These are phyloP conservation scores for Pollimyrus isidori DNA, from an alignment of 2,113 vertebrate species.

Conservation along the genomic window DNA sequence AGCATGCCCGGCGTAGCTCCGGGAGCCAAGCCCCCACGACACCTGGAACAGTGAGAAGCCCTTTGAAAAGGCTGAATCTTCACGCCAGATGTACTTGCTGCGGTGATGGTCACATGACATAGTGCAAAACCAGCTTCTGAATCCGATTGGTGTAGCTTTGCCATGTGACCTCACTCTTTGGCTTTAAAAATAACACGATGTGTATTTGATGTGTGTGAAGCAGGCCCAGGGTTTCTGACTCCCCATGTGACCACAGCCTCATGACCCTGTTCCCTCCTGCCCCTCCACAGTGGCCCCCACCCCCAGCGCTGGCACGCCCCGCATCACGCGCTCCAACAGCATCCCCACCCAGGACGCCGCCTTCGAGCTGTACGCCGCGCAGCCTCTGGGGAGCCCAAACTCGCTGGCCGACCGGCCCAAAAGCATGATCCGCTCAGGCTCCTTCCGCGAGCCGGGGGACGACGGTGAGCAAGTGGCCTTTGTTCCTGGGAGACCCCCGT, in stretches of 20 bases:
- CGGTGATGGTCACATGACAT: neutral
- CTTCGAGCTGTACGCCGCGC: conserved; percentile 84
- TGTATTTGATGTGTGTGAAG: neutral
- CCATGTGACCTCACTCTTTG: neutral
- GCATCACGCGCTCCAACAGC: conserved; percentile 96
- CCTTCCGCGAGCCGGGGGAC: conserved; percentile 87
- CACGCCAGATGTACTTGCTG: neutral
- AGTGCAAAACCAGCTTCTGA: neutral
- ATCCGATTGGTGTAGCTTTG: neutral
- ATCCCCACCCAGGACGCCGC: conserved; percentile 84
- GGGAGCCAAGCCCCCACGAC: neutral
- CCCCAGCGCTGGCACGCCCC: conserved; percentile 53
- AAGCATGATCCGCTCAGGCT: conserved; percentile 91
- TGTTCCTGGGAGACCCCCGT: neutral
- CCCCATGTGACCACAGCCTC: neutral
- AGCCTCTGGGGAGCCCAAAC: conserved; percentile 86
- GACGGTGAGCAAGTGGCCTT: conserved; percentile 69
- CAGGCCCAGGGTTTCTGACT: neutral
- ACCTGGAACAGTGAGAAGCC: neutral
- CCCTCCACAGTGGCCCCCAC: conserved; percentile 78
- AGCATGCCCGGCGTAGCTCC: neutral
- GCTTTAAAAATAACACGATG: neutral
- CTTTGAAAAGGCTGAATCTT: neutral
- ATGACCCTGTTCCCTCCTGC: neutral
- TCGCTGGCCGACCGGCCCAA: conserved; percentile 91